phyloP scores from a whole-genome alignment of 2,888 invertebrate genomes.

The Rhagonycha lutea region DNA sequence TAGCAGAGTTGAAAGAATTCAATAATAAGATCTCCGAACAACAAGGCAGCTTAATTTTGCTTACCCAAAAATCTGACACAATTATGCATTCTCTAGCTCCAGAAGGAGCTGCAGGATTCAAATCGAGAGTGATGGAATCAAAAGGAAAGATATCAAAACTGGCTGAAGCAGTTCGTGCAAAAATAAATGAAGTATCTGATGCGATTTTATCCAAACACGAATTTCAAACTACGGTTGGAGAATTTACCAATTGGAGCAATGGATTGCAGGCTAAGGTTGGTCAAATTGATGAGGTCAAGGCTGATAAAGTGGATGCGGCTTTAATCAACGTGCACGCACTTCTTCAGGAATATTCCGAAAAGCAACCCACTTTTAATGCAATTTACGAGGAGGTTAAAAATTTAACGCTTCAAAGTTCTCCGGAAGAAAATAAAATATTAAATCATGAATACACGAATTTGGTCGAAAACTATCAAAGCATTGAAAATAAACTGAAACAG shows the following conservation, averaged over 20 bases:
- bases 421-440: constrained; percentile 73
- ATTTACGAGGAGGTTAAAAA: constrained; percentile 85
- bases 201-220: constrained; percentile 82
- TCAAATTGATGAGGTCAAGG: constrained; percentile 79
- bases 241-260: constrained; percentile 81
- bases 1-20: constrained; percentile 76
- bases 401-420: constrained; percentile 70
- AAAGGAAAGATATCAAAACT: constrained; percentile 75
- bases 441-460: constrained; percentile 77
- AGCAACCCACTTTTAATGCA: constrained; percentile 74
- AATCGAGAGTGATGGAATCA: constrained; percentile 72
- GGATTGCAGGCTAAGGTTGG: constrained; percentile 72
- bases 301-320: constrained; percentile 79
- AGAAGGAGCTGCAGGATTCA: constrained; percentile 74
- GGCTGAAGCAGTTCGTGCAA: constrained; percentile 74
- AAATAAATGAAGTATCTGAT: constrained; percentile 81
- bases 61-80: constrained; percentile 80
- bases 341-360: constrained; percentile 83
- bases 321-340: constrained; percentile 79
- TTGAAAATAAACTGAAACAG: constrained; percentile 74
- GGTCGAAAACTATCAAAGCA: constrained; percentile 75
- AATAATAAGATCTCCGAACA: constrained; percentile 86
- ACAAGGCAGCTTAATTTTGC: constrained; percentile 77
- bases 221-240: constrained; percentile 76
- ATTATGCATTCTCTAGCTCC: constrained; percentile 77